Evolutionary conservation across 2,113 vertebrate species (phyloP).

Genomic region (Corythoichthys haematopterus): DNA sequence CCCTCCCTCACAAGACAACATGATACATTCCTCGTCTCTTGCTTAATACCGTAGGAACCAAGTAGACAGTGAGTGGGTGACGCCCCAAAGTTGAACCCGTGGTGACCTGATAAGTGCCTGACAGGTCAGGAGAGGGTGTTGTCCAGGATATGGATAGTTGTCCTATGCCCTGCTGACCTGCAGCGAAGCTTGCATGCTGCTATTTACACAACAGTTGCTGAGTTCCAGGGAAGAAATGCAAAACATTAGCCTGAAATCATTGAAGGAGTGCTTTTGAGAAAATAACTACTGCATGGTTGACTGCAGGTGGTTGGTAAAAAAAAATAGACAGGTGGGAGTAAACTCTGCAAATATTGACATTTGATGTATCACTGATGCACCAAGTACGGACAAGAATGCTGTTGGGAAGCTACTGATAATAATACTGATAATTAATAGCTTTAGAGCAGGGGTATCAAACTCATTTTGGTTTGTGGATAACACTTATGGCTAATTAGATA

Average conservation of each 20-base stretch:
- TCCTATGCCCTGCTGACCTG: conserved; percentile 46
- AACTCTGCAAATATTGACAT: not conserved
- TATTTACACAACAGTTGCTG: conserved; percentile 43
- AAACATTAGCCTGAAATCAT: conserved; percentile 17
- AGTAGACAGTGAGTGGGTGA: conserved; percentile 19
- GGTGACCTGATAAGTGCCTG: conserved; percentile 52
- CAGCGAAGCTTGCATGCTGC: conserved; percentile 27
- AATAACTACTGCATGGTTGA: not conserved
- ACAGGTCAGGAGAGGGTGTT: conserved; percentile 35
- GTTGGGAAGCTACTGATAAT: not conserved
- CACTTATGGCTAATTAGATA: too few relatives aligned
- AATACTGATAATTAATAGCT: too few relatives aligned
- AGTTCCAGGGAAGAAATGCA: conserved; percentile 23
- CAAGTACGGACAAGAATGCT: not conserved
- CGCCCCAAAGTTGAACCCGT: conserved; percentile 45
- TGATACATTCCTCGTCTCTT: conserved; percentile 31
- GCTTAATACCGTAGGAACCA: conserved; percentile 22
- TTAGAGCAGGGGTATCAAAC: not conserved
- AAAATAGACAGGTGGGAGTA: not conserved
- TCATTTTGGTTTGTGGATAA: too few relatives aligned
- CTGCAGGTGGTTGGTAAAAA: not conserved
- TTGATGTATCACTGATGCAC: not conserved
- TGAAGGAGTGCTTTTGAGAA: not conserved
- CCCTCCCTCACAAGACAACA: not conserved
- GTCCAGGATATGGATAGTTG: conserved; percentile 47